Conservation (phyloP, 2,113 vertebrate genomes). For the Podarcis raffonei region DNA sequence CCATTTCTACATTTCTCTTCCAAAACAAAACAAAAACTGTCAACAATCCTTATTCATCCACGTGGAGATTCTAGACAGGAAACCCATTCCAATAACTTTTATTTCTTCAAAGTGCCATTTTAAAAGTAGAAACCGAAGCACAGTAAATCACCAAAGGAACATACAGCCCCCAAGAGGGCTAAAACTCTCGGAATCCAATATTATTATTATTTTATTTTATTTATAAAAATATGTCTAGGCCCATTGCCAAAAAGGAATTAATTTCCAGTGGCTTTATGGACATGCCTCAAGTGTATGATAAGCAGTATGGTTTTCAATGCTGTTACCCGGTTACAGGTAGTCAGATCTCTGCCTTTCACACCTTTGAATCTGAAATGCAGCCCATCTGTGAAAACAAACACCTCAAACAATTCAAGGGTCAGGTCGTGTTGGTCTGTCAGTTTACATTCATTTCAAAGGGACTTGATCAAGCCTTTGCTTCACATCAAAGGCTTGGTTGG, state of each 20-base stretch:
- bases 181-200: conserved; percentile 18
- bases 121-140: neutral
- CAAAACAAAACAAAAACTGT: neutral
- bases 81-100: neutral
- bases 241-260: conserved; percentile 49
- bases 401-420: neutral
- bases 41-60: neutral
- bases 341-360: conserved; percentile 29
- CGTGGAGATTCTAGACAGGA: neutral
- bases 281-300: conserved; percentile 47
- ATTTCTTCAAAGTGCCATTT: conserved; percentile 5
- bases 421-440: no score
- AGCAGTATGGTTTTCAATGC: conserved; percentile 44
- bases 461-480: neutral
- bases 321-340: conserved; percentile 49
- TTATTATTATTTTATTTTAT: no score
- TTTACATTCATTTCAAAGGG: neutral
- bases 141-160: neutral
- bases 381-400: neutral
- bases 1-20: neutral
- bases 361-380: neutral
- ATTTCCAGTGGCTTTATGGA: conserved; percentile 42
- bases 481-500: neutral
- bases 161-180: neutral
- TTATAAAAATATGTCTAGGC: conserved; percentile 28